Evolutionary conservation across 1,140 invertebrate species (phyloP), one percentile per base, ranked within the genome.

Genomic region (Calliopsis andreniformis): DNA sequence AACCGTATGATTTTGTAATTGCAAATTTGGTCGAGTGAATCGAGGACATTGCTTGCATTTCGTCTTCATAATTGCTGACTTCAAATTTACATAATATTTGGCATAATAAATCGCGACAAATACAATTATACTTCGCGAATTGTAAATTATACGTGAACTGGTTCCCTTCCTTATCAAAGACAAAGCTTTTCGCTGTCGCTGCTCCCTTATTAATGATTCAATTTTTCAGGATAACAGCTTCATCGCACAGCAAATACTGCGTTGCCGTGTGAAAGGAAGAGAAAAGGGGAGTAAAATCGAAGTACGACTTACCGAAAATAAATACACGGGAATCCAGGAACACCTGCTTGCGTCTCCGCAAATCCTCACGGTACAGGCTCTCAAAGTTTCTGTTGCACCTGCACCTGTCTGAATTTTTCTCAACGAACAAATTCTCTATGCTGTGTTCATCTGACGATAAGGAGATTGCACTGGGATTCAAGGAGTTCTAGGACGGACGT

Each of bases 381-480:
- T n/a, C n/a, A n/a, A n/a, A n/a, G n/a, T n/a, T n/a, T n/a, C n/a
- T n/a, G n/a, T n/a, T n/a, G n/a, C n/a, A n/a, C n/a, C 55, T 73
- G 75, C 69, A 82, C 66, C 76, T 82, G 80, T 35, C n/a, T 53
- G n/a, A 20, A 51, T 79, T 75, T 70, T 78, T 67, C 49, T 47
- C 55, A 28, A 63, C 25, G 47, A 58, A 43, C 23, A 25, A n/a
- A 81, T 66, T 78, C 62, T 71, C 20, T 10, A 30, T 3, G 4
- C 23, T 70, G n/a, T 59, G 43, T 82, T 28, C 45, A 30, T 51
- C 42, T 1, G 6, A n/a, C n/a, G 12, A 20, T 8, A 12, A 32
- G 49, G 18, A 63, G 35, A 23, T 28, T 66, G 35, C 14, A 35
- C 16, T 23, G 18, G 35, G 56, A 58, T 68, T 45, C 18, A 39